A percentile compares a stretch with the other conserved stretches of the same genome.
Evolutionary conservation across 2,113 vertebrate species (phyloP).

Genomic region (Archilochus colubris): DNA sequence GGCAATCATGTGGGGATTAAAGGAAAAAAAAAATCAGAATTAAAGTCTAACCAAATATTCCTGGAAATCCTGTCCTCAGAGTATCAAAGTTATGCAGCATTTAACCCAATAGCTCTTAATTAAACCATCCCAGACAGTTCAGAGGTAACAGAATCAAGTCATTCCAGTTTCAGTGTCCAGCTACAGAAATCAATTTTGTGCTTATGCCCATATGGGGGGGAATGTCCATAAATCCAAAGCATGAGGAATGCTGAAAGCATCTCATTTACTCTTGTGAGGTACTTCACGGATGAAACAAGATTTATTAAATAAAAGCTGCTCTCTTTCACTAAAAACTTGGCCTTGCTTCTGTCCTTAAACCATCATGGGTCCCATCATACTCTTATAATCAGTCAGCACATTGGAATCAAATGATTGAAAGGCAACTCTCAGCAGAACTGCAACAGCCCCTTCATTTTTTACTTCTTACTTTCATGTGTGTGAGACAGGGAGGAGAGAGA

Average conservation of each 20-base stretch:
- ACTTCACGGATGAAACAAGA: not conserved
- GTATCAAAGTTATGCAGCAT: rapidly evolving
- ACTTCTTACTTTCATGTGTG: slow-evolving; percentile 58
- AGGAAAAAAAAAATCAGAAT: not conserved
- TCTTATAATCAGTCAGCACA: not conserved
- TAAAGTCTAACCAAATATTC: not conserved
- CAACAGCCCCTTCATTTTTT: slow-evolving; percentile 67
- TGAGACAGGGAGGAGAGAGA: slow-evolving; percentile 57
- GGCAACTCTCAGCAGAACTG: slow-evolving; percentile 43
- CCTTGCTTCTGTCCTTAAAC: not conserved
- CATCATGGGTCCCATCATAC: not conserved
- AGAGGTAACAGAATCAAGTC: not conserved
- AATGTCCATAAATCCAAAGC: not conserved
- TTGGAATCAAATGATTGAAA: slow-evolving; percentile 13
- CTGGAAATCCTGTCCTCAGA: not conserved
- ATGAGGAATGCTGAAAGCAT: not conserved
- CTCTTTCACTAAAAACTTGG: not conserved
- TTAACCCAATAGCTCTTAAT: not conserved
- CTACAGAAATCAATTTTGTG: not conserved
- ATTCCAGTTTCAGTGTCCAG: not conserved
- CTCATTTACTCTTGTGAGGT: not conserved
- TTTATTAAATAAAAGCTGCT: not conserved
- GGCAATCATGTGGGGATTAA: not conserved
- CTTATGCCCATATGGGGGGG: rapidly evolving
- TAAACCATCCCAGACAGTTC: not conserved